A percentile compares a stretch with the other conserved stretches of the same genome.
These are phyloP conservation scores for Agrochola litura DNA, from an alignment of 2,888 invertebrate genomes.

Conservation along the genomic window DNA sequence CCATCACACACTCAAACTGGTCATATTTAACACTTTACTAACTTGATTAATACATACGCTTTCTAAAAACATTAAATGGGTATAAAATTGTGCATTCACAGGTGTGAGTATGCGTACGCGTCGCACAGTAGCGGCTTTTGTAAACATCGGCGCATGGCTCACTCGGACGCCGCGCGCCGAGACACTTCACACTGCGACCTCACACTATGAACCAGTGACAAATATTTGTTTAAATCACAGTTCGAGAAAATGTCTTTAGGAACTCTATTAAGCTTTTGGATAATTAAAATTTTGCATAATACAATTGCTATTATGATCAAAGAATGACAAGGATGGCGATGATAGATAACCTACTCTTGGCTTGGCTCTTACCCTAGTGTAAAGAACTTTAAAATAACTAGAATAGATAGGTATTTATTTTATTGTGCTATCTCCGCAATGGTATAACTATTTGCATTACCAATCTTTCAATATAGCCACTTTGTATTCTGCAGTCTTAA, in stretches of 20 bases:
- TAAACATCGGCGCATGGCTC: conserved; percentile 54
- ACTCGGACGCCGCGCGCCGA: conserved; percentile 9
- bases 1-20: conserved; percentile 9
- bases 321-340: neutral
- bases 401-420: neutral
- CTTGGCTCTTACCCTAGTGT: neutral
- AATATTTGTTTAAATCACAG: conserved; percentile 59
- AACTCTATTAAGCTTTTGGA: conserved; percentile 9
- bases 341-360: neutral
- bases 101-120: conserved; percentile 42
- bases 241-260: conserved; percentile 23
- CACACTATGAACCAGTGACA: conserved; percentile 44
- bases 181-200: conserved; percentile 48
- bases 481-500: neutral
- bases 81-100: conserved; percentile 53
- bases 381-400: neutral
- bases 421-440: neutral
- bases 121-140: conserved; percentile 48
- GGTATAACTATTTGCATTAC: neutral
- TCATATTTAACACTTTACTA: conserved; percentile 47
- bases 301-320: neutral
- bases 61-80: conserved; percentile 58
- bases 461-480: neutral
- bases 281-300: conserved; percentile 5
- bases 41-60: conserved; percentile 55